Evolutionary conservation across 2,888 invertebrate genomes (phyloP).

Genomic region (Tuberolachnus salignus): DNA sequence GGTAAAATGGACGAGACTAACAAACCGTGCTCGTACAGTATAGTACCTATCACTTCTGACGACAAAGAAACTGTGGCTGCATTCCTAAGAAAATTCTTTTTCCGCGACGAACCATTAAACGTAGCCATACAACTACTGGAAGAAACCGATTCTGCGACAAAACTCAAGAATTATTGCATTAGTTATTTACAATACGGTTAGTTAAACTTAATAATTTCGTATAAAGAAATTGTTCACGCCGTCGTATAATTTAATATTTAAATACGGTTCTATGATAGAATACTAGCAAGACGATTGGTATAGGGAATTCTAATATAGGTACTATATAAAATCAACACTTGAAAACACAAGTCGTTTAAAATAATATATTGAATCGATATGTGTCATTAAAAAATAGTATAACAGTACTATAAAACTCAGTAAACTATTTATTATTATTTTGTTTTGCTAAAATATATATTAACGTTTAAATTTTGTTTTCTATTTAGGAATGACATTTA

Average conservation of each 20-base stretch:
- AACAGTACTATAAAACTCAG: background rate
- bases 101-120: conserved; percentile 76
- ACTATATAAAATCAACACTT: background rate
- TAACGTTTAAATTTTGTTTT: too few species aligned
- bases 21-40: conserved; percentile 61
- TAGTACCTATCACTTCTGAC: conserved; percentile 64
- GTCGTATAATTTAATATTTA: background rate
- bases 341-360: background rate
- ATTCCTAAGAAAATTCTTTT: conserved; percentile 72
- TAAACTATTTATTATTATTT: too few species aligned
- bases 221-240: too few species aligned
- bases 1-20: conserved; percentile 45
- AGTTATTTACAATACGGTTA: conserved; percentile 40
- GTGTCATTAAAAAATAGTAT: background rate
- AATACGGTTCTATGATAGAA: background rate
- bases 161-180: conserved; percentile 51
- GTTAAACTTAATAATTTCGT: background rate
- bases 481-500: conserved; percentile 65
- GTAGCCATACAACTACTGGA: conserved; percentile 68
- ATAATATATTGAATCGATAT: background rate
- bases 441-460: too few species aligned
- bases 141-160: conserved; percentile 66
- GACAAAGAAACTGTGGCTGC: conserved; percentile 67
- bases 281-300: background rate
- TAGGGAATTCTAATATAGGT: background rate